Evolutionary conservation across 1,140 invertebrate genomes (phyloP).

Genomic region (Nebria ingens): DNA sequence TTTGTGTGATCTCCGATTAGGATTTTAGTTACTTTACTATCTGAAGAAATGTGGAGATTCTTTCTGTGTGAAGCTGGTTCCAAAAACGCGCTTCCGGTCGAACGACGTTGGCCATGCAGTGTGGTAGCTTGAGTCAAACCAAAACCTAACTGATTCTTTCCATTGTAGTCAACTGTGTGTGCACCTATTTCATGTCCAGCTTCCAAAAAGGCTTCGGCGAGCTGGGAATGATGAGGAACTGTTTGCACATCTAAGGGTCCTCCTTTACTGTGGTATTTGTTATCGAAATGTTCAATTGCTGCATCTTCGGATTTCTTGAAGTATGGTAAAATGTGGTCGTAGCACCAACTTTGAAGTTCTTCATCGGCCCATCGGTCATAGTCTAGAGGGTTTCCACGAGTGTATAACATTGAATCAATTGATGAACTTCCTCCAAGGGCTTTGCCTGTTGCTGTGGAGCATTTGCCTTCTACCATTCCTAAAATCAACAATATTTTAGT

Average conservation of each 20-base stretch:
- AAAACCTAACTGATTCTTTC: conserved; percentile 50
- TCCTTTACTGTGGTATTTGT: conserved; percentile 43
- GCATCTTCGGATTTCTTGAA: conserved; percentile 72
- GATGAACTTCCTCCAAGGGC: conserved; percentile 64
- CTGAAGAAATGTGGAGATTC: conserved; percentile 53
- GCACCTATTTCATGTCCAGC: conserved; percentile 49
- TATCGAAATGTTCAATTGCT: conserved; percentile 44
- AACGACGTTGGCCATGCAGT: conserved; percentile 39
- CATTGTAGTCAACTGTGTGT: conserved; percentile 51
- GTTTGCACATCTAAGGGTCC: conserved; percentile 27
- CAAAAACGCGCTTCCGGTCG: conserved; percentile 45
- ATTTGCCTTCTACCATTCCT: conserved; percentile 42
- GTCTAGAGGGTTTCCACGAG: conserved; percentile 59
- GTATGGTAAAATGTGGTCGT: conserved; percentile 66
- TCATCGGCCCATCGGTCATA: conserved; percentile 53
- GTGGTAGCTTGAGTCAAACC: conserved; percentile 56
- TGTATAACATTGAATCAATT: conserved; percentile 84
- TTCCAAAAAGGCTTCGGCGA: conserved; percentile 50
- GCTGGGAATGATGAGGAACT: conserved; percentile 15
- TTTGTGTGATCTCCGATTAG: conserved; percentile 45
- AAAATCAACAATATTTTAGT: too few species aligned
- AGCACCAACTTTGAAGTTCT: conserved; percentile 74
- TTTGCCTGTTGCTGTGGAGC: conserved; percentile 49
- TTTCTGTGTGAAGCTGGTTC: conserved; percentile 40
- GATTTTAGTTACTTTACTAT: conserved; percentile 49